A percentile compares a stretch with the other conserved stretches of the same genome.
These are phyloP conservation scores for Asbolus verrucosus DNA, from an alignment of 1,140 invertebrate genomes.

Conservation along the genomic window DNA sequence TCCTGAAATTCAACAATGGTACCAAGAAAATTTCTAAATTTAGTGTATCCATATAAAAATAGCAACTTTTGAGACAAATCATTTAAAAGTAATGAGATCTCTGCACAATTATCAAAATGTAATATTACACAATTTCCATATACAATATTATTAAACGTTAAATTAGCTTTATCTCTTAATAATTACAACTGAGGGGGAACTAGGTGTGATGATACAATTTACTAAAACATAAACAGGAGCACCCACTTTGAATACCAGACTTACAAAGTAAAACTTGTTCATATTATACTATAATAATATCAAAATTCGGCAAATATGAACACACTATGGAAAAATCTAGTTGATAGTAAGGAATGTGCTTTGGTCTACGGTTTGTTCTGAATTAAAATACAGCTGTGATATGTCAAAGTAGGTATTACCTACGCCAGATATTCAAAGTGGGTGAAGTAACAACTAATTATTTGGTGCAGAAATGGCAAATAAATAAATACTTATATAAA, in stretches of 20 bases:
- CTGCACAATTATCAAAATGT: constrained; percentile 45
- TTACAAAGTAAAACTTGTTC: background rate
- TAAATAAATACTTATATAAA: constrained; percentile 36
- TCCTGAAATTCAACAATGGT: constrained; percentile 58
- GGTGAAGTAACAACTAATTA: constrained; percentile 19
- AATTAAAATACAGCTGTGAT: background rate
- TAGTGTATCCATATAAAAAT: constrained; percentile 59
- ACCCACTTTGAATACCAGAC: background rate
- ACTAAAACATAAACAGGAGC: too few relatives aligned
- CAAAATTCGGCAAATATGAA: too few relatives aligned
- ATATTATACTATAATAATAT: too few relatives aligned
- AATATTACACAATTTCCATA: constrained; percentile 17
- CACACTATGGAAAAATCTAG: constrained; percentile 7
- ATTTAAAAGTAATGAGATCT: constrained; percentile 54
- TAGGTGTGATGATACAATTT: constrained; percentile 13
- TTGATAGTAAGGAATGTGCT: background rate
- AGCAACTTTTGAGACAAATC: constrained; percentile 56
- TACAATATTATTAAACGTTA: too few relatives aligned
- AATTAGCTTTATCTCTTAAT: too few relatives aligned
- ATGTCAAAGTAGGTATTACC: background rate
- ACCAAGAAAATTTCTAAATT: constrained; percentile 54
- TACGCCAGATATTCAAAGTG: constrained; percentile 11
- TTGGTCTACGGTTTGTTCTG: constrained; percentile 16
- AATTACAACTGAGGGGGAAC: background rate
- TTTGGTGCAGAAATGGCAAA: constrained; percentile 43